Conservation (phyloP, 2,888 invertebrate genomes). For the Oegoconia quadripuncta region DNA sequence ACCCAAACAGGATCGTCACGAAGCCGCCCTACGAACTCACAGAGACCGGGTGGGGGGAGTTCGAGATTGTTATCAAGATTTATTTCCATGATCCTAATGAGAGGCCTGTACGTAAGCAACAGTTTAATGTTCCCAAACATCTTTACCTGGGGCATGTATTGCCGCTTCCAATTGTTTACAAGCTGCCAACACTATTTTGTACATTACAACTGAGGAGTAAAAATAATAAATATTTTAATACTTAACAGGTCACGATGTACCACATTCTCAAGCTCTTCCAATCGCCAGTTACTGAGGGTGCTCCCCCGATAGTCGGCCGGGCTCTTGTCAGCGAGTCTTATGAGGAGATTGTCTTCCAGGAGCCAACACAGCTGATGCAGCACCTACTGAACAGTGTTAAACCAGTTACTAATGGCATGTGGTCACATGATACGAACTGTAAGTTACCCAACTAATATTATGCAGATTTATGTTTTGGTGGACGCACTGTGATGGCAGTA, state of each 20-base stretch:
- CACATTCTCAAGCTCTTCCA: constrained; percentile 97
- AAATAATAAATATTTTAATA: background rate
- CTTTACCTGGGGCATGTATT: constrained; percentile 2
- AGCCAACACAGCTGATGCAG: constrained; percentile 94
- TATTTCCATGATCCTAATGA: constrained; percentile 98
- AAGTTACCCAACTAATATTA: too few relatives aligned
- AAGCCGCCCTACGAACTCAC: constrained; percentile 98
- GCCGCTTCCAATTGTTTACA: background rate
- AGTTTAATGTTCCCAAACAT: background rate
- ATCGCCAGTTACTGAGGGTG: constrained; percentile 80
- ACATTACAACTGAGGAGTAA: too few relatives aligned
- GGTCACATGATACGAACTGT: constrained; percentile 95
- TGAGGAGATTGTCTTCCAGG: constrained; percentile 97
- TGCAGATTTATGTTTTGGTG: too few relatives aligned
- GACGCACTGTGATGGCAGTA: too few relatives aligned
- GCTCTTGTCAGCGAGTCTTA: constrained; percentile 95
- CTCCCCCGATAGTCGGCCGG: constrained; percentile 64
- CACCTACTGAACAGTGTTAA: constrained; percentile 89
- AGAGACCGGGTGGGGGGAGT: constrained; percentile 99
- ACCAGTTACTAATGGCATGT: constrained; percentile 84
- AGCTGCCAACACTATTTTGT: too few relatives aligned
- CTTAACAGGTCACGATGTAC: constrained; percentile 93
- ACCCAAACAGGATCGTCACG: constrained; percentile 94
- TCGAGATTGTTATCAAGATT: constrained; percentile 98
- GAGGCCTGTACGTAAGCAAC: constrained; percentile 88